phyloP scores from a whole-genome alignment of 2,888 invertebrate species.

The Ennomos fuscantarius region DNA sequence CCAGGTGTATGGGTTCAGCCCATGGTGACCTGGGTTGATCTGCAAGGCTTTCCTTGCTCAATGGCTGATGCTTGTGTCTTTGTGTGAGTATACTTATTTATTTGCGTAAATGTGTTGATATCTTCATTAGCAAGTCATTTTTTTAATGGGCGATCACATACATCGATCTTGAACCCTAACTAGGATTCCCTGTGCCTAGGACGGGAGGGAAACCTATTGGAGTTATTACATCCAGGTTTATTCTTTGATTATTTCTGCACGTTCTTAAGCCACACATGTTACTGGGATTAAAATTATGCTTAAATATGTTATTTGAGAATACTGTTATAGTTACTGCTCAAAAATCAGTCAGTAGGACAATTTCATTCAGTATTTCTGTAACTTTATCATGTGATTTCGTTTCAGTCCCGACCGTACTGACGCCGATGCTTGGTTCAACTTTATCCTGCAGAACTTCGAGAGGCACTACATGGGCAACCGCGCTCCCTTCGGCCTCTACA shows the following conservation, averaged over 20 bases:
- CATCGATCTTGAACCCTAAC: too few species aligned
- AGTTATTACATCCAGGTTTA: too few species aligned
- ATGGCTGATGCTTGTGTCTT: conserved; percentile 83
- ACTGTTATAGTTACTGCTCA: too few species aligned
- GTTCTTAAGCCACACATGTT: too few species aligned
- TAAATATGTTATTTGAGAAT: too few species aligned
- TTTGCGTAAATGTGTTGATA: neutral
- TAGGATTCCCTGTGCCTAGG: too few species aligned
- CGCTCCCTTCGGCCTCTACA: conserved; percentile 88
- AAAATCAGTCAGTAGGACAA: too few species aligned
- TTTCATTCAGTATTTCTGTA: neutral
- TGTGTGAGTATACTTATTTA: conserved; percentile 63
- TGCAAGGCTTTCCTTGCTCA: conserved; percentile 76
- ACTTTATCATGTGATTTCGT: conserved; percentile 8
- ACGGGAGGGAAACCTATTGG: too few species aligned
- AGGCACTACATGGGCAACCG: conserved; percentile 86
- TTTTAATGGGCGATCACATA: too few species aligned
- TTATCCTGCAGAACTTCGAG: conserved; percentile 87
- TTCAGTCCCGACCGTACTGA: conserved; percentile 60
- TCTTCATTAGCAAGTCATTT: too few species aligned
- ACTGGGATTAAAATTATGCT: too few species aligned
- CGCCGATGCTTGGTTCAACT: conserved; percentile 79
- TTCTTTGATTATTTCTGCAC: too few species aligned
- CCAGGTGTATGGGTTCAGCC: conserved; percentile 88
- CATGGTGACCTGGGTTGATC: conserved; percentile 84